phyloP scores from a whole-genome alignment of 2,113 vertebrate genomes.

The Salvator merianae region DNA sequence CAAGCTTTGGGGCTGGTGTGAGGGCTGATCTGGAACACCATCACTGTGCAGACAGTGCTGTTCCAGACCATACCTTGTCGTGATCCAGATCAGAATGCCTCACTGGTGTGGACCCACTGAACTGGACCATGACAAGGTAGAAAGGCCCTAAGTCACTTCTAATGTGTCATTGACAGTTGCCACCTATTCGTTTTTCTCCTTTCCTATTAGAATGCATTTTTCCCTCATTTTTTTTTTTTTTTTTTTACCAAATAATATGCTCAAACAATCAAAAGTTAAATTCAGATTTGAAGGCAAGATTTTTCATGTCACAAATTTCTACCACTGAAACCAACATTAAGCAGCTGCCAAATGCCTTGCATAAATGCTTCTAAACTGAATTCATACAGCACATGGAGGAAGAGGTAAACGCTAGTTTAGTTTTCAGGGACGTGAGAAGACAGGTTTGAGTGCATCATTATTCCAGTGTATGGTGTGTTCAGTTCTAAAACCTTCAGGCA shows the following conservation, averaged over 20 bases:
- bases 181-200: too few species aligned
- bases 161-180: too few species aligned
- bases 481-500: conserved; percentile 2
- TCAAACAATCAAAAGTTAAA: neutral
- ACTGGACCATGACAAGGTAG: too few species aligned
- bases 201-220: too few species aligned
- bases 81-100: too few species aligned
- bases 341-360: neutral
- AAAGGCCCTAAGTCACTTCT: too few species aligned
- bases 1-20: too few species aligned
- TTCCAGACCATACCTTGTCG: too few species aligned
- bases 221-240: too few species aligned
- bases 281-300: neutral
- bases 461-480: neutral
- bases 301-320: neutral
- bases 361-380: neutral
- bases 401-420: neutral
- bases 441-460: conserved; percentile 6
- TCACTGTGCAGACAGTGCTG: too few species aligned
- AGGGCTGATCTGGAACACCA: too few species aligned
- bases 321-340: neutral
- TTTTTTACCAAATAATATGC: neutral
- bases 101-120: too few species aligned
- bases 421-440: neutral
- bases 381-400: neutral